Base-by-base conservation (phyloP, 1,140 invertebrate genomes). In the Parapsyche elsis region DNA sequence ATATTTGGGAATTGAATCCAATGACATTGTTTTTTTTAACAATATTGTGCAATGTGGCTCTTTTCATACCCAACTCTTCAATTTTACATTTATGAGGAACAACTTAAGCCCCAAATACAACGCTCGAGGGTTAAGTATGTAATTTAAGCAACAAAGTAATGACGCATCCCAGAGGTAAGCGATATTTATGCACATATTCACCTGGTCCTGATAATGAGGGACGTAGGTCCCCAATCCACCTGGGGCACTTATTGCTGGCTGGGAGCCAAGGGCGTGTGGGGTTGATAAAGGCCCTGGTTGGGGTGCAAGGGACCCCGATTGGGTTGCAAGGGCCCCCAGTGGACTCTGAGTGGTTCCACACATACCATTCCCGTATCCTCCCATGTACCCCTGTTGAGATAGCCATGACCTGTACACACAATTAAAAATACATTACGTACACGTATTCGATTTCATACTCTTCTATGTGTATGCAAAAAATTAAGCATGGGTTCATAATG, bases 201-300 rank as follows among this genome's bases (percentile, higher is more conserved):
- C 73, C 73, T 76, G 73, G 9, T 76, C 73, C 73, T 76, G 73
- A 30, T 57, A 76, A 46, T 76, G 73, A 19, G 73, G 24, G 9
- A 76, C 23, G 14, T 67, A 67, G 9, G 64, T 5, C 2, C 5
- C 64, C 23, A 67, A 24, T 24, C 14, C 21, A 30, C 4, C 1
- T 46, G 46, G 4, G n/a, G 38, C 38, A 38, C 26, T 46, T 5
- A 53, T 30, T 23, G 19, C 49, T n/a, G 16, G 5, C 73, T 76
- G 73, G 23, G 53, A 5, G 23, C 1, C 9, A 4, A 76, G 9
- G 14, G 23, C 19, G 46, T 76, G 73, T 9, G 21, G 70, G 26
- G 70, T 71, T 5, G 24, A 0, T 4, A 19, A 5, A 4, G 24
- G 0, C 12, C 14, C 24, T 7, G 23, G 1, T 23, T 46, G 21